phyloP scores from a whole-genome alignment of 1,140 invertebrate genomes.

The Meloidogyne chitwoodi region DNA sequence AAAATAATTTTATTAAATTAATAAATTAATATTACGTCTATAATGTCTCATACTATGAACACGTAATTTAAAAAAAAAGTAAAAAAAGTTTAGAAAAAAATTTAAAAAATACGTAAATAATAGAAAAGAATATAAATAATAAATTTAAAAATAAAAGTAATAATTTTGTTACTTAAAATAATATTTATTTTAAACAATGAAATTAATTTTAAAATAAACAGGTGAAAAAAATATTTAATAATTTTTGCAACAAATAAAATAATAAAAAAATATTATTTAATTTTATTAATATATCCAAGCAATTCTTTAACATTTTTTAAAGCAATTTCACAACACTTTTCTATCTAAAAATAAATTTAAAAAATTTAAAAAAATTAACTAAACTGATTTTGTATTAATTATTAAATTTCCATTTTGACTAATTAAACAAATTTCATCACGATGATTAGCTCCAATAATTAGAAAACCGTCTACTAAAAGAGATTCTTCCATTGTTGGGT shows the following conservation, averaged over 20 bases:
- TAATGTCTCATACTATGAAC: no score
- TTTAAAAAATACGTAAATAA: no score
- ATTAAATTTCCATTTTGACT: conserved; percentile 22
- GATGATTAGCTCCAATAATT: conserved; percentile 30
- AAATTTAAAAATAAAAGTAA: no score
- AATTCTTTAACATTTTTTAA: conserved; percentile 27
- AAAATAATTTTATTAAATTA: no score
- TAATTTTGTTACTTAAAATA: no score
- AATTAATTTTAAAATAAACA: no score
- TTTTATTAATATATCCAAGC: conserved; percentile 3
- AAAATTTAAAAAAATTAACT: not conserved
- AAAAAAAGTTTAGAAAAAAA: no score
- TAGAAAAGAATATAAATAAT: no score
- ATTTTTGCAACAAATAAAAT: not conserved
- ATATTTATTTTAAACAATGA: no score
- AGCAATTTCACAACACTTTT: conserved; percentile 25
- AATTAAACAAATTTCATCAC: conserved; percentile 33
- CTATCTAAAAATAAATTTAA: conserved; percentile 32
- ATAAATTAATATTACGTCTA: no score
- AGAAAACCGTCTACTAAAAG: conserved; percentile 17
- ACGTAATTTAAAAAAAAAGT: no score
- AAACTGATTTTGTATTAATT: not conserved
- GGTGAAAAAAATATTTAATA: not conserved
- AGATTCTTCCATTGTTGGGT: conserved; percentile 21
- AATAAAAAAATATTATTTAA: not conserved